Evolutionary conservation across 1,140 invertebrate species (phyloP).

Genomic region (Zaprionus davidi): DNA sequence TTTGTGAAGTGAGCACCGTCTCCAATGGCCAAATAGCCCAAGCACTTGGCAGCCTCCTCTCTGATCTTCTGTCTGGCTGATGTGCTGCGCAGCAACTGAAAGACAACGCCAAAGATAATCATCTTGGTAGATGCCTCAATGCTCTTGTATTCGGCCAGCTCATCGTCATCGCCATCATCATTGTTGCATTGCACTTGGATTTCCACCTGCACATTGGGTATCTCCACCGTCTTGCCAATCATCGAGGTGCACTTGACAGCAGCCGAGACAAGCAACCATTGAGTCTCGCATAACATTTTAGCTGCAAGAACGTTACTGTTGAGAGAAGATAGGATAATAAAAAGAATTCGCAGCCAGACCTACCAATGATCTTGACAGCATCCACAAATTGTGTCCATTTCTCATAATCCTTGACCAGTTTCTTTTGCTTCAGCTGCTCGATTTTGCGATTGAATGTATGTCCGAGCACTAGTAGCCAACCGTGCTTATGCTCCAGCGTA

Average conservation of each 20-base stretch:
- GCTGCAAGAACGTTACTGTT: conserved; percentile 37
- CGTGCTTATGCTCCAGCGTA: conserved; percentile 79
- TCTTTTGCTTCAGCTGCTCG: conserved; percentile 38
- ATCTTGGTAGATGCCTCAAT: conserved; percentile 70
- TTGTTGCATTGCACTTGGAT: conserved; percentile 52
- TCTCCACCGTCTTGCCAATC: conserved; percentile 76
- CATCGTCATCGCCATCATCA: conserved; percentile 63
- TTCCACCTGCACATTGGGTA: conserved; percentile 78
- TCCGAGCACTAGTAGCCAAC: conserved; percentile 76
- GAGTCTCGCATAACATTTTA: conserved; percentile 75
- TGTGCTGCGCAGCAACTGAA: conserved; percentile 71
- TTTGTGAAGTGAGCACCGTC: conserved; percentile 80
- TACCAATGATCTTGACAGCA: conserved; percentile 70
- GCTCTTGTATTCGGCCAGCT: conserved; percentile 68
- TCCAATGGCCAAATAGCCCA: conserved; percentile 81
- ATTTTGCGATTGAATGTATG: conserved; percentile 77
- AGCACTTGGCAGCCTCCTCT: conserved; percentile 77
- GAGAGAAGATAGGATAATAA: neutral
- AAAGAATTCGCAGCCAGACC: neutral
- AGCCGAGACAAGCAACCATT: conserved; percentile 78
- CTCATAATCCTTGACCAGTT: conserved; percentile 48
- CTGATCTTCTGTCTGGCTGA: conserved; percentile 74
- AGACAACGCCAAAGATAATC: conserved; percentile 72
- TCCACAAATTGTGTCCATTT: conserved; percentile 74
- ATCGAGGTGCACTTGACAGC: conserved; percentile 82